Evolutionary conservation across 2,113 vertebrate species (phyloP), one percentile per base, ranked within the genome.

Genomic region (Hippocampus comes): DNA sequence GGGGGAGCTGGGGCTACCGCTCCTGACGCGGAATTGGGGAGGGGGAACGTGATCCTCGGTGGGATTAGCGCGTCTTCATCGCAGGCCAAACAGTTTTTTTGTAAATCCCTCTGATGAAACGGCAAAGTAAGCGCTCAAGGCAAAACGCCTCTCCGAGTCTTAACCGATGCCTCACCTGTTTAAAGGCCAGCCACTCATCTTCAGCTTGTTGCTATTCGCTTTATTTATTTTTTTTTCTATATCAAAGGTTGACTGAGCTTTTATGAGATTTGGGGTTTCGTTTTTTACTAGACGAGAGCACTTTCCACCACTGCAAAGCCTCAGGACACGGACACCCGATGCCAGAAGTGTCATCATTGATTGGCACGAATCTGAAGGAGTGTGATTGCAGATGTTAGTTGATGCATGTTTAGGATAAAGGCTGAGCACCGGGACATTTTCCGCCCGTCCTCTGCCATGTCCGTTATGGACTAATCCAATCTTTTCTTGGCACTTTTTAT

Each of bases 321-420:
- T 65, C 61, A 65, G 81, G 78, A 53, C 51, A 41, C 76, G 72
- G 68, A 60, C 65, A 68, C 63, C 48, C 67, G 56, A 10, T n/a
- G 86, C 85, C 86, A 82, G 76, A 77, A 23, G 69, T 27, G 69
- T 84, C 82, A 78, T 80, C 74, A 74, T 78, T 82, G 82, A 86
- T 86, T 82, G 79, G 73, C 82, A 85, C 83, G 75, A 84, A 76
- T 74, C 53, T 70, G 72, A 77, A 63, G 72, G 70, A 71, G 75
- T n/a, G 74, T 82, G 49, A 75, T 20, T 87, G 88, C 78, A 86
- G 27, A 76, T 68, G 49, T 51, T 51, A 51, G 49, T 20, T 20
- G 6, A 21, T 55, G 53, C 53, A n/a, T 56, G 53, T 56, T 56
- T 34, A 7, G 49, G 7, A 53, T 53, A 53, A 53, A 21, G 17